Percentiles rank a stretch among this genome's conserved stretches.
These are phyloP conservation scores for Aphelenchoides bicaudatus DNA, from an alignment of 2,888 invertebrate species.

Conservation along the genomic window DNA sequence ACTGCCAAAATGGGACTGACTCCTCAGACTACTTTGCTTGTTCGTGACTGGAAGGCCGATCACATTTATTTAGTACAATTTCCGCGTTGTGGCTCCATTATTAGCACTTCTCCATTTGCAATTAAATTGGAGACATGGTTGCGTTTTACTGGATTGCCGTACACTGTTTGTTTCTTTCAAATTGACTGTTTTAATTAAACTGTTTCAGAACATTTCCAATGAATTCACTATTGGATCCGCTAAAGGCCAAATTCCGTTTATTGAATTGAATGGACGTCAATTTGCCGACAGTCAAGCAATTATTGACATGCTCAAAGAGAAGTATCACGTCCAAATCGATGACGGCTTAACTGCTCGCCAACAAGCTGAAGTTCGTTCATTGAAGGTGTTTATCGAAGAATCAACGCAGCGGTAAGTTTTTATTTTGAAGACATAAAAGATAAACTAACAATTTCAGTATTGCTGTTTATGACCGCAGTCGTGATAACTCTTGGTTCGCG, in stretches of 20 bases:
- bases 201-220: constrained; percentile 50
- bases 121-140: constrained; percentile 66
- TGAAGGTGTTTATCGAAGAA: constrained; percentile 45
- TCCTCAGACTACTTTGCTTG: constrained; percentile 30
- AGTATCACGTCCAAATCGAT: constrained; percentile 31
- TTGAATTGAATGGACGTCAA: constrained; percentile 85
- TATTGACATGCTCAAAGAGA: constrained; percentile 63
- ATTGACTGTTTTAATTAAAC: background rate
- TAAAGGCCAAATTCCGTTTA: constrained; percentile 73
- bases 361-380: constrained; percentile 39
- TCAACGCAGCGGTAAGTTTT: constrained; percentile 36
- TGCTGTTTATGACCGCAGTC: constrained; percentile 37
- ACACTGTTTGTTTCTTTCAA: constrained; percentile 72
- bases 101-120: constrained; percentile 29
- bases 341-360: constrained; percentile 34
- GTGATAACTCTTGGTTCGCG: constrained; percentile 40
- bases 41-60: constrained; percentile 41
- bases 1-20: constrained; percentile 13
- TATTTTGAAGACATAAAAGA: background rate
- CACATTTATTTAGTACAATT: constrained; percentile 32
- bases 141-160: constrained; percentile 82
- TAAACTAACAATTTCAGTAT: constrained; percentile 19
- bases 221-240: constrained; percentile 46
- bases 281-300: constrained; percentile 86
- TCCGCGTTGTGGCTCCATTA: constrained; percentile 66